A percentile compares a stretch with the other conserved stretches of the same genome.
Evolutionary conservation across 2,888 invertebrate genomes (phyloP).

Genomic region (Monochamus alternatus): DNA sequence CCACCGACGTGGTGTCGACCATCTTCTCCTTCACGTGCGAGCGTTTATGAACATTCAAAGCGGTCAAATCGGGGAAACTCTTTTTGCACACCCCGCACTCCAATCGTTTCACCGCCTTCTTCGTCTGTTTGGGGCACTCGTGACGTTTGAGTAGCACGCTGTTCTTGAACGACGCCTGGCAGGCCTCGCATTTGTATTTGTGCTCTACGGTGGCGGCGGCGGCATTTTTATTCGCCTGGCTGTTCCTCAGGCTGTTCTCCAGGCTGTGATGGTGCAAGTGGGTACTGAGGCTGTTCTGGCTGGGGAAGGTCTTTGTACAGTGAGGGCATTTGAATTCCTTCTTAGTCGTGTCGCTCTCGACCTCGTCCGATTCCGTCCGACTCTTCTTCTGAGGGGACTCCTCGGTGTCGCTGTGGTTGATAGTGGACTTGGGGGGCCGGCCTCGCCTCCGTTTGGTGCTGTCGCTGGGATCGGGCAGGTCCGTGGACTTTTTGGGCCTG

Average conservation of each 20-base stretch:
- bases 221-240: constrained; percentile 33
- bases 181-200: constrained; percentile 64
- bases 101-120: constrained; percentile 39
- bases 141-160: constrained; percentile 62
- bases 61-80: constrained; percentile 56
- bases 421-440: constrained; percentile 53
- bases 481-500: constrained; percentile 33
- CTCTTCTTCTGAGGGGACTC: constrained; percentile 54
- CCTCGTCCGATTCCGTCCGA: constrained; percentile 50
- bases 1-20: constrained; percentile 57
- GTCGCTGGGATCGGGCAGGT: constrained; percentile 29
- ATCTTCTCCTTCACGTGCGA: constrained; percentile 63
- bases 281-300: constrained; percentile 65
- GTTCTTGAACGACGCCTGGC: constrained; percentile 64
- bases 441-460: constrained; percentile 54
- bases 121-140: constrained; percentile 51
- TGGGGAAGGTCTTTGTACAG: constrained; percentile 68
- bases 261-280: constrained; percentile 67
- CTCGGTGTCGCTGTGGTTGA: constrained; percentile 29
- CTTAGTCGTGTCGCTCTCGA: constrained; percentile 47
- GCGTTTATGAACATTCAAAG: constrained; percentile 63
- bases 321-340: constrained; percentile 63
- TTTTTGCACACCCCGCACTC: constrained; percentile 63
- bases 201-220: constrained; percentile 49
- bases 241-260: constrained; percentile 55